Base-by-base conservation (phyloP, 2,113 vertebrate genomes). In the Motacilla tschutschensis region DNA sequence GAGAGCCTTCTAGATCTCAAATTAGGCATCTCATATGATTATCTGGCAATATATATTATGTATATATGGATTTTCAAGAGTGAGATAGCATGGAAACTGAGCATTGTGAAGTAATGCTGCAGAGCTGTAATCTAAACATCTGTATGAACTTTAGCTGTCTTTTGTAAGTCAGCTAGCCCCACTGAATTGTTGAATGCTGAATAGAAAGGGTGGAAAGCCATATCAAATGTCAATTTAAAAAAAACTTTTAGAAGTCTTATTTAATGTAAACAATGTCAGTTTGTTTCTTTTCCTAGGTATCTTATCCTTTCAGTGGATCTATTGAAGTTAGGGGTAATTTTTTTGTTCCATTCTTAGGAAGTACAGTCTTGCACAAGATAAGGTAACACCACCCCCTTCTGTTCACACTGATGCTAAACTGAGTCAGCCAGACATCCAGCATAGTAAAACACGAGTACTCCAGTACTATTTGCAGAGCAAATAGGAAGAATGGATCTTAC, bases 311-410 rank as follows among this genome's bases (percentile, higher is more conserved):
- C n/a, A 20, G 16, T 50, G 41, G 44, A 46, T 40, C 8, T 89
- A 85, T 77, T 44, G 41, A 90, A 89, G 80, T 50, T n/a, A 54
- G 22, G 36, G 33, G 36, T 36, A 51, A 31, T 89, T 76, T 72
- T 47, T 63, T 84, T 75, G 66, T 82, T 89, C 62, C 2, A 0
- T n/a, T 80, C 63, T 79, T 74, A 69, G 70, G 75, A 76, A 47
- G 22, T 72, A 41, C 48, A 29, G 54, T 60, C 50, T 88, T 83
- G 51, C 38, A 82, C 87, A 97, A 96, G 80, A 91, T 96, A 67
- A 92, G 83, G 94, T 95, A 96, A 97, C 91, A 97, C 35, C 95
- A 96, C 95, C 97, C 97, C 96, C 97, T 97, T 96, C 97, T 97
- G 97, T 96, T 95, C 95, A 93, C 58, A 72, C 9, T 53, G 93